phyloP scores from a whole-genome alignment of 2,113 vertebrate species.

The Setophaga petechia region DNA sequence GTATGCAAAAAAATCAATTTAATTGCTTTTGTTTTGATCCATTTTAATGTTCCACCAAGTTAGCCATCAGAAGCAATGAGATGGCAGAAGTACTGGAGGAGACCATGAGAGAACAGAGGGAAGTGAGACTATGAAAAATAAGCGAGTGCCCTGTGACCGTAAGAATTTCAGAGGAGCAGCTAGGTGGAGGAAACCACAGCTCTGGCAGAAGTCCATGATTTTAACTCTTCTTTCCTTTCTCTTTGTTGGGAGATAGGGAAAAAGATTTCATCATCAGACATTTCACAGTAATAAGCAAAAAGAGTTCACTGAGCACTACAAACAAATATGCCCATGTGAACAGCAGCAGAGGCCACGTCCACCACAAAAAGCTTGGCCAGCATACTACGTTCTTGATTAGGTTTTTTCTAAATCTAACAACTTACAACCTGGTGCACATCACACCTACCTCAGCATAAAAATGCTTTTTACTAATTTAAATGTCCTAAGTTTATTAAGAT shows the following conservation, averaged over 20 bases:
- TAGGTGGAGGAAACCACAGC: neutral
- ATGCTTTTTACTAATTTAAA: neutral
- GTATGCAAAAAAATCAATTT: neutral
- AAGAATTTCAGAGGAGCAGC: neutral
- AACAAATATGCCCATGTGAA: neutral
- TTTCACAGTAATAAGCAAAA: neutral
- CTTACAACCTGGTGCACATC: neutral
- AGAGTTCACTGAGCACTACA: neutral
- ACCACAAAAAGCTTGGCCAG: neutral
- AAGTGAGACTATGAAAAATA: accelerated
- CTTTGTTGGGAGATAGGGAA: neutral
- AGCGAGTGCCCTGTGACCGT: accelerated
- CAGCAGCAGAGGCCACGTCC: neutral
- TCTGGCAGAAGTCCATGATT: neutral
- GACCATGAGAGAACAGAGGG: neutral
- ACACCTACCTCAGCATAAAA: neutral
- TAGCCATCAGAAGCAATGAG: neutral
- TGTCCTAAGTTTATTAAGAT: neutral
- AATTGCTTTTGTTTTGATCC: neutral
- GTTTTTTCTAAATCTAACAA: neutral
- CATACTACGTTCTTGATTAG: neutral
- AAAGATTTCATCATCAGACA: neutral
- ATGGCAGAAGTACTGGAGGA: neutral
- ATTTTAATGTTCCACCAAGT: neutral
- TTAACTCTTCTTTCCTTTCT: neutral